Evolutionary conservation across 1,140 invertebrate genomes (phyloP).

Genomic region (Lutraria rhynchaena): DNA sequence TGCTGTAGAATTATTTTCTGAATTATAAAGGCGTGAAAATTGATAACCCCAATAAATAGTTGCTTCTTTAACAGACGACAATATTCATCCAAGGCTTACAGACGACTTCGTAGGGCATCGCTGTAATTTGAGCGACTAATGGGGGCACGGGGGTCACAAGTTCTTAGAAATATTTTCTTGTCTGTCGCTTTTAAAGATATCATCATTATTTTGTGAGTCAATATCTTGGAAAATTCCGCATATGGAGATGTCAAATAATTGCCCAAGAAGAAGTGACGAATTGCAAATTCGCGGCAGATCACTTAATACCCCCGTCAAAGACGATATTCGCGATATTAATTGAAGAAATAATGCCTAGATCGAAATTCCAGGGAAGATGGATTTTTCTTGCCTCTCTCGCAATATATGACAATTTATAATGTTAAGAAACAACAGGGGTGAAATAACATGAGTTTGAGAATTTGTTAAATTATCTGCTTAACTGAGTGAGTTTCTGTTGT

Average conservation of each 20-base stretch:
- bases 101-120: constrained; percentile 12
- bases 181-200: constrained; percentile 57
- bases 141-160: constrained; percentile 23
- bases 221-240: constrained; percentile 55
- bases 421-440: not conserved
- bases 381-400: constrained; percentile 12
- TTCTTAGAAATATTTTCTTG: constrained; percentile 53
- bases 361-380: constrained; percentile 26
- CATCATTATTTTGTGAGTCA: constrained; percentile 59
- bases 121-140: constrained; percentile 48
- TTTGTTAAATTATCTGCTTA: too few relatives aligned
- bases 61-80: not conserved
- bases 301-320: constrained; percentile 50
- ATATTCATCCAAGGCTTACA: constrained; percentile 16
- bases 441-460: too few relatives aligned
- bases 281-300: constrained; percentile 47
- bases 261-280: constrained; percentile 50
- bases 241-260: constrained; percentile 58
- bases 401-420: constrained; percentile 39
- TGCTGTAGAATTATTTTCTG: not conserved
- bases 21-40: constrained; percentile 29
- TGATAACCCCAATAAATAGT: constrained; percentile 40
- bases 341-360: constrained; percentile 51
- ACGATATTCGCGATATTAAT: constrained; percentile 57
- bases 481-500: too few relatives aligned